These are phyloP conservation scores for Ecdyonurus torrentis DNA, from an alignment of 2,888 invertebrate genomes.

Conservation along the genomic window DNA sequence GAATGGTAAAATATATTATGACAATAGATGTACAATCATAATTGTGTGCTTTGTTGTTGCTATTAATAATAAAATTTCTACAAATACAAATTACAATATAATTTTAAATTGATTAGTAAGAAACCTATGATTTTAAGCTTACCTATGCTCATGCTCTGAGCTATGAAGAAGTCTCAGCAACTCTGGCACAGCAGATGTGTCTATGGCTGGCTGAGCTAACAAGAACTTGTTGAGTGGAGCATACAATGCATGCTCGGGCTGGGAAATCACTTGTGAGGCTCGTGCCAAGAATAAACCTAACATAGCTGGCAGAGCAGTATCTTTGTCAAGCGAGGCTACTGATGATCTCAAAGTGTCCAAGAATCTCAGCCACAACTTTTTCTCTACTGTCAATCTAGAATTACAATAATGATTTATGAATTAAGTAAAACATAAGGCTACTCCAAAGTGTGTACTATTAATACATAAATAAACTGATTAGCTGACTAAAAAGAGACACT, in stretches of 20 bases:
- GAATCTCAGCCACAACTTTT: constrained; percentile 46
- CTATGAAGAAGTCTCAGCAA: constrained; percentile 72
- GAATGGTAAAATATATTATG: too few relatives aligned
- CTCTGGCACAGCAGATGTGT: constrained; percentile 70
- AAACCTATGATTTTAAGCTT: too few relatives aligned
- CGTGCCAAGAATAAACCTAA: constrained; percentile 53
- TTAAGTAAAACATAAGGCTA: too few relatives aligned
- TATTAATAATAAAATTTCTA: too few relatives aligned
- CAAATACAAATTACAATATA: too few relatives aligned
- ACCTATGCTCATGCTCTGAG: constrained; percentile 39
- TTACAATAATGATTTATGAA: too few relatives aligned
- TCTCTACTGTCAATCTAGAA: constrained; percentile 38
- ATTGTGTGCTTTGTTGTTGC: too few relatives aligned
- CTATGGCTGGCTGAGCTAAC: constrained; percentile 56
- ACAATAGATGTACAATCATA: too few relatives aligned
- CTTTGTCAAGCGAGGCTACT: constrained; percentile 23
- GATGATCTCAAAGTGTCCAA: constrained; percentile 49
- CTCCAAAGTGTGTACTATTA: too few relatives aligned
- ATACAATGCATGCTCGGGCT: constrained; percentile 61
- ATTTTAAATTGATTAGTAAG: too few relatives aligned
- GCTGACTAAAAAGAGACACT: too few relatives aligned
- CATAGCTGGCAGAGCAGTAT: constrained; percentile 38
- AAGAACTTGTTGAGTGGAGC: constrained; percentile 60
- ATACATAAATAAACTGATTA: too few relatives aligned
- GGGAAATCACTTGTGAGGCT: constrained; percentile 49